These are phyloP conservation scores for Schizotus pectinicornis DNA, from an alignment of 2,888 invertebrate species.

Conservation along the genomic window DNA sequence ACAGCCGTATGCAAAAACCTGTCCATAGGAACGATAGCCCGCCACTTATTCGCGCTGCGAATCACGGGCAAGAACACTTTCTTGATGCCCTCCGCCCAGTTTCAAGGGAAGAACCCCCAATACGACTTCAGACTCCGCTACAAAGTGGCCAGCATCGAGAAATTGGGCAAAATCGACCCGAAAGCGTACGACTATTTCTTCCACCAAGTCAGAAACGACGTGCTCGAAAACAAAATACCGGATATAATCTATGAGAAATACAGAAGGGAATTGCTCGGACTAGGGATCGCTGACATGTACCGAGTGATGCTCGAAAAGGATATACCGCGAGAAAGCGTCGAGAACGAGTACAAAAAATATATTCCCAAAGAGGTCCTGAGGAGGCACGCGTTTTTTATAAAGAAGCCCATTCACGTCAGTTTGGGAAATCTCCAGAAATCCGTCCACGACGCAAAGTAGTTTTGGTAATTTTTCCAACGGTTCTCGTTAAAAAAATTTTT, in stretches of 20 bases:
- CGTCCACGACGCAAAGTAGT: constrained; percentile 66
- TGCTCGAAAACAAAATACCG: constrained; percentile 78
- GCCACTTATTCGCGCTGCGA: constrained; percentile 79
- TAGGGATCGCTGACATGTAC: constrained; percentile 88
- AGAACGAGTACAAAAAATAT: constrained; percentile 81
- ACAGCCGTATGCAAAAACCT: constrained; percentile 73
- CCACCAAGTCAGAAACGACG: constrained; percentile 82
- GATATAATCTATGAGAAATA: constrained; percentile 81
- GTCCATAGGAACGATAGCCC: constrained; percentile 76
- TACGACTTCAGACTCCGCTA: constrained; percentile 80
- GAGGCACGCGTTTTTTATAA: constrained; percentile 76
- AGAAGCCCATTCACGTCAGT: constrained; percentile 74
- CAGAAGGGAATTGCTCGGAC: constrained; percentile 78
- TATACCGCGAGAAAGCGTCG: constrained; percentile 69
- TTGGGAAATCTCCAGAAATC: constrained; percentile 65
- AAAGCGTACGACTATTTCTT: constrained; percentile 86
- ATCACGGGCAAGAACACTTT: constrained; percentile 70
- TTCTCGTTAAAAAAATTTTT: too few relatives aligned
- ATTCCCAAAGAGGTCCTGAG: constrained; percentile 80
- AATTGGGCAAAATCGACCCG: constrained; percentile 71
- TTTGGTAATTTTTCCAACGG: too few relatives aligned
- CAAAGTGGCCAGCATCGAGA: constrained; percentile 70
- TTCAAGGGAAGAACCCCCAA: constrained; percentile 59
- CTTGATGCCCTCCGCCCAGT: constrained; percentile 69
- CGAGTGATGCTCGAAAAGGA: constrained; percentile 81